Evolutionary conservation across 2,888 invertebrate species (phyloP).

Genomic region (Zootermopsis nevadensis): DNA sequence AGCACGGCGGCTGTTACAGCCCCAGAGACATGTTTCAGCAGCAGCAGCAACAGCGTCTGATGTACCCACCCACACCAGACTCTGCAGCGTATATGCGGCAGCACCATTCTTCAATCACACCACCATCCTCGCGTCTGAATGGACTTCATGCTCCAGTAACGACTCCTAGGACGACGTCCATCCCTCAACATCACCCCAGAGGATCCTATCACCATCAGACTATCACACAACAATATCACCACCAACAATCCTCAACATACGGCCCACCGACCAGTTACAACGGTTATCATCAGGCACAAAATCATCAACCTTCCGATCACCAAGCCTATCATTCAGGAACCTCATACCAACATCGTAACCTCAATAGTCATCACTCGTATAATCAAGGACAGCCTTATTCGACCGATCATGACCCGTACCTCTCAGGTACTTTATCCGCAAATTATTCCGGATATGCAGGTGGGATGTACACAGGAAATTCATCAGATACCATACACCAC

Average conservation of each 20-base stretch:
- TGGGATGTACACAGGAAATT: slow-evolving; percentile 56
- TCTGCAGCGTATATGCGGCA: slow-evolving; percentile 37
- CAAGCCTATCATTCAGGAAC: slow-evolving; percentile 55
- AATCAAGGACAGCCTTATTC: slow-evolving; percentile 56
- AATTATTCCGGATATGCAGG: slow-evolving; percentile 60
- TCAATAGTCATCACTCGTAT: slow-evolving; percentile 56
- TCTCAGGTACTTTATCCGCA: slow-evolving; percentile 57
- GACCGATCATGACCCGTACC: slow-evolving; percentile 65
- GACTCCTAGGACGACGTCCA: slow-evolving; percentile 46
- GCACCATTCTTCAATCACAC: slow-evolving; percentile 25
- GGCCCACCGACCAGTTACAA: slow-evolving; percentile 62
- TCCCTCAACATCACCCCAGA: slow-evolving; percentile 42
- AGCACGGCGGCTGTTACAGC: slow-evolving; percentile 37
- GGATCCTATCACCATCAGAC: slow-evolving; percentile 33
- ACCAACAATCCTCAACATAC: slow-evolving; percentile 65
- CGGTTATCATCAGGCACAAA: slow-evolving; percentile 67
- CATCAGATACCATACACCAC: slow-evolving; percentile 14
- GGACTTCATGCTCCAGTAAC: slow-evolving; percentile 51
- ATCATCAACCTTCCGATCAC: slow-evolving; percentile 64
- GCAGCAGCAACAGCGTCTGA: slow-evolving; percentile 30
- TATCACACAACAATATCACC: slow-evolving; percentile 59
- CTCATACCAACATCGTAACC: slow-evolving; percentile 55
- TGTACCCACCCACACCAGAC: not conserved
- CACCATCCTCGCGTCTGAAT: slow-evolving; percentile 48
- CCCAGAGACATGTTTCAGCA: slow-evolving; percentile 38